These are phyloP conservation scores for Lagenorhynchus albirostris DNA, from an alignment of 2,113 vertebrate genomes.

Conservation along the genomic window DNA sequence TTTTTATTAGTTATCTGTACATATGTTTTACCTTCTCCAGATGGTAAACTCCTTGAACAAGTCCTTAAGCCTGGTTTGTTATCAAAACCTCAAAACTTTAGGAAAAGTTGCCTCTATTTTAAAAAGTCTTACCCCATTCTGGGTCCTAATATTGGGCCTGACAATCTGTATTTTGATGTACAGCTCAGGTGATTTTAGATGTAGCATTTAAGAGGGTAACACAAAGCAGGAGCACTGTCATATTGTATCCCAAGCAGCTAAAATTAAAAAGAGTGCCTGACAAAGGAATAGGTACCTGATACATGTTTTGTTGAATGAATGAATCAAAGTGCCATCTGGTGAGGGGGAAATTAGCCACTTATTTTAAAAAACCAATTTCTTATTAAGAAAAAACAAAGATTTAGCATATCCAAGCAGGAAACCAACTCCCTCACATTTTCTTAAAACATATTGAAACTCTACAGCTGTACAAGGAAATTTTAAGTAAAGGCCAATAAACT, in stretches of 20 bases:
- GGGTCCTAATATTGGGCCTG: background rate
- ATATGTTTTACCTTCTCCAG: background rate
- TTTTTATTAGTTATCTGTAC: background rate
- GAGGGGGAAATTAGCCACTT: background rate
- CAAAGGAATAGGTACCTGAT: background rate
- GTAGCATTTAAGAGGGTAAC: background rate
- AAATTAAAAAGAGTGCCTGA: background rate
- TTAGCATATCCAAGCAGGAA: conserved; percentile 5
- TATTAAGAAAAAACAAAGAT: background rate
- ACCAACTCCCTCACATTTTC: background rate
- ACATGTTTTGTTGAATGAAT: background rate
- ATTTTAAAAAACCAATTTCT: background rate
- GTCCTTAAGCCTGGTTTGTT: background rate
- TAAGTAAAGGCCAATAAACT: background rate
- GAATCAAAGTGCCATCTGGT: background rate
- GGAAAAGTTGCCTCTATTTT: background rate
- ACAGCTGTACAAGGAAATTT: background rate
- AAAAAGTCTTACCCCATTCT: background rate
- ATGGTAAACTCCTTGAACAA: background rate
- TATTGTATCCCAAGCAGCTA: background rate
- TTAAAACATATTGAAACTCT: conserved; percentile 28
- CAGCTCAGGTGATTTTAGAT: background rate
- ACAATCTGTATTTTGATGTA: conserved; percentile 6
- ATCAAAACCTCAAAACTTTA: background rate
- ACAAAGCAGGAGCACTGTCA: background rate